A percentile compares a stretch with the other conserved stretches of the same genome.
These are phyloP conservation scores for Hippoglossus stenolepis DNA, from an alignment of 2,113 vertebrate species.

Conservation along the genomic window DNA sequence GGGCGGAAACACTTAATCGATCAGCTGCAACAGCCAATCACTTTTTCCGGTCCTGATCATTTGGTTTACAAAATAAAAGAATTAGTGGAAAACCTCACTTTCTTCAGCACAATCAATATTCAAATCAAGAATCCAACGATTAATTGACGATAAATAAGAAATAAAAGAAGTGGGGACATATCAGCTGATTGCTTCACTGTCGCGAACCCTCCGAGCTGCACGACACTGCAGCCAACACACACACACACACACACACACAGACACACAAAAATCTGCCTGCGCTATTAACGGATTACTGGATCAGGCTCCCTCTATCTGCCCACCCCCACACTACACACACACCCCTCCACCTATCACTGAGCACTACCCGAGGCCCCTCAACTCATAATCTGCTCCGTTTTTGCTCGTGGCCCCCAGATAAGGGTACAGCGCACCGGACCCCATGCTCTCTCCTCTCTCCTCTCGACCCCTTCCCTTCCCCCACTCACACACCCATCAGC, in stretches of 20 bases:
- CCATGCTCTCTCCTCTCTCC: conserved; percentile 23
- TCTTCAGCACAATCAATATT: no score
- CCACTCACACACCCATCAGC: conserved; percentile 28
- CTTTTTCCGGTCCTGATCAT: no score
- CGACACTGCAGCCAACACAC: conserved; percentile 10
- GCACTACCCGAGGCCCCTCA: conserved; percentile 45
- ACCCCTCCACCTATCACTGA: conserved; percentile 28
- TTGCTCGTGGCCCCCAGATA: conserved; percentile 37
- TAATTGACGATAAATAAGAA: no score
- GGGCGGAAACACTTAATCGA: no score
- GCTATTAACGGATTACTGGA: conserved; percentile 41
- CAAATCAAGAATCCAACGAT: no score
- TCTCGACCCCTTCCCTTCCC: conserved; percentile 16
- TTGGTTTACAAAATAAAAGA: no score
- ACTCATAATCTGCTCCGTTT: conserved; percentile 62
- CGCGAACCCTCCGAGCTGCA: conserved; percentile 10
- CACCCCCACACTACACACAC: conserved; percentile 28
- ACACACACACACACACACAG: conserved; percentile 31
- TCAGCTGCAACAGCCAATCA: no score
- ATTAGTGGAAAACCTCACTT: no score
- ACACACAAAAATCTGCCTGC: conserved; percentile 35
- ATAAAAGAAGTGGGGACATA: neutral
- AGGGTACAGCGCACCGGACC: conserved; percentile 25
- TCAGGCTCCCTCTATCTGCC: conserved; percentile 32
- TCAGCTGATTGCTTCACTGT: conserved; percentile 34